Percentiles rank a stretch among this genome's conserved stretches.
Evolutionary conservation across 30 jellyfish, hydroid and myxozoan species (phyloP).

Genomic region (Cassiopea xamachana): DNA sequence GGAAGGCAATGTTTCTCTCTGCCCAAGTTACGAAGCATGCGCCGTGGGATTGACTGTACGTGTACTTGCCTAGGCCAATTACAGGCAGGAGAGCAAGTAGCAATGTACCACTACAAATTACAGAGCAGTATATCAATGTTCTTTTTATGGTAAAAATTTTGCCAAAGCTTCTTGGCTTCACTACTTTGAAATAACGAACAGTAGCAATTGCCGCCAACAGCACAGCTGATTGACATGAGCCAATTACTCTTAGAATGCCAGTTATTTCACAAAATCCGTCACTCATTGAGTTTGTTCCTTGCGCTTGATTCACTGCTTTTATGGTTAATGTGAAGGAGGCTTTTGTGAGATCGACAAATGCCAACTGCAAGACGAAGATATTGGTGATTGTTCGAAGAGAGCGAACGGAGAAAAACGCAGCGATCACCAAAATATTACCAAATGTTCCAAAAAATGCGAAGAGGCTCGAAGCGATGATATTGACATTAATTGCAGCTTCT

Average conservation of each 20-base stretch:
- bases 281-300: slow-evolving; percentile 32
- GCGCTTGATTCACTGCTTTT: slow-evolving; percentile 64
- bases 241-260: slow-evolving; percentile 77
- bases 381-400: slow-evolving; percentile 78
- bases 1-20: slow-evolving; percentile 60
- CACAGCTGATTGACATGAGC: slow-evolving; percentile 75
- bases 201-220: slow-evolving; percentile 78
- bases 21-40: slow-evolving; percentile 90
- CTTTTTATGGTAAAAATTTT: slow-evolving; percentile 37
- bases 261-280: slow-evolving; percentile 56
- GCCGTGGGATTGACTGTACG: slow-evolving; percentile 84
- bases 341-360: slow-evolving; percentile 76
- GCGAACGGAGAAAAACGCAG: slow-evolving; percentile 54
- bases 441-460: slow-evolving; percentile 62
- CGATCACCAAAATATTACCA: slow-evolving; percentile 68
- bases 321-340: slow-evolving; percentile 66
- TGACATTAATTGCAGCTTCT: slow-evolving; percentile 30
- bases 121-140: slow-evolving; percentile 35
- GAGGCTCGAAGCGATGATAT: slow-evolving; percentile 49
- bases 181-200: slow-evolving; percentile 75
- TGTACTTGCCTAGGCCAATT: slow-evolving; percentile 80
- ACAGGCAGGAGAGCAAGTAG: slow-evolving; percentile 79
- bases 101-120: slow-evolving; percentile 43
- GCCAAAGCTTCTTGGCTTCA: slow-evolving; percentile 39
- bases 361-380: slow-evolving; percentile 65